Conservation (phyloP, 35 echinoderm and acorn worm genomes). For the Chiridota heheva region DNA sequence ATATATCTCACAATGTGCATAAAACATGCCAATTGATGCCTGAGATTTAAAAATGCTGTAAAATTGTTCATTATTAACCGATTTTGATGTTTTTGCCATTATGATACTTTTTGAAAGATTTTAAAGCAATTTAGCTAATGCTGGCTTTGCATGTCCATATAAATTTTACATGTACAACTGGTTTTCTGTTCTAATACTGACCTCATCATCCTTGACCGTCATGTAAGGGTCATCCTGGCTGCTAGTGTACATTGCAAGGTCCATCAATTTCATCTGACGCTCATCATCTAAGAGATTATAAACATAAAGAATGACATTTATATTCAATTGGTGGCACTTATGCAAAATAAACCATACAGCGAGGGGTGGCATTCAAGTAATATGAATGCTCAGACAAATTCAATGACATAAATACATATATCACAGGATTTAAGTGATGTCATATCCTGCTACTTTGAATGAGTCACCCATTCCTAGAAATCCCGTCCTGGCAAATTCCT, state of each 20-base stretch:
- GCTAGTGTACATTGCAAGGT: constrained; percentile 62
- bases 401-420: neutral
- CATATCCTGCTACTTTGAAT: too few relatives aligned
- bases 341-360: neutral
- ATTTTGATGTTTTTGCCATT: neutral
- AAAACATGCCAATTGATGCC: too few relatives aligned
- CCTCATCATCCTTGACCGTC: constrained; percentile 74
- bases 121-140: too few relatives aligned
- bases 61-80: neutral
- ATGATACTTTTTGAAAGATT: neutral
- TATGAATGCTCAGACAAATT: neutral
- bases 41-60: too few relatives aligned
- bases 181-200: neutral
- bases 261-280: neutral
- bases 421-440: neutral
- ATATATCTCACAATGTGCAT: neutral
- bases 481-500: too few relatives aligned
- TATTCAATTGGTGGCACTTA: neutral
- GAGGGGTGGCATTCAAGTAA: too few relatives aligned
- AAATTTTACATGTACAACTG: neutral
- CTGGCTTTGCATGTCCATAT: neutral
- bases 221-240: constrained; percentile 88
- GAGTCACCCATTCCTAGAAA: too few relatives aligned
- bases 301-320: neutral
- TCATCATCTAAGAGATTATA: neutral